Evolutionary conservation across 2,888 invertebrate species (phyloP), one percentile per base, ranked within the genome.

Genomic region (Artemia sp.): DNA sequence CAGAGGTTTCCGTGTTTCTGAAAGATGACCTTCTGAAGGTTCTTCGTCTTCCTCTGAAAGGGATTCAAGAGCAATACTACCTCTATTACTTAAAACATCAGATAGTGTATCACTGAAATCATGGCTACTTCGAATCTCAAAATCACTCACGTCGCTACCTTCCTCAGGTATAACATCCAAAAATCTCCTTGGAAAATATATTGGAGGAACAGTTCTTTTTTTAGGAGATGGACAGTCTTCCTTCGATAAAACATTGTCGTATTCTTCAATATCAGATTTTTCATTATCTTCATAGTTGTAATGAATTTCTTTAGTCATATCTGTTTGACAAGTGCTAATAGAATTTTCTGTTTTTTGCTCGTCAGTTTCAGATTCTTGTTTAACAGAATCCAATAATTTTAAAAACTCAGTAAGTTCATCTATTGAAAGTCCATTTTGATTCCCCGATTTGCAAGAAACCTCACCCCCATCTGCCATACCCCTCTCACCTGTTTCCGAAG

Each of bases 101-200:
- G 64, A 58, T 58, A 58, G 10, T n/a, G 64, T 58, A 10, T 58
- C 64, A 24, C 64, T 58, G 11, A 58, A 58, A 24, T 58, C 64
- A 58, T 12, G 64, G 10, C 64, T 58, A 24, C 64, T 58, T n/a
- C 64, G 64, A 10, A 58, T 24, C 64, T 58, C 64, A 11, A 58
- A 58, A 10, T 58, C 64, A 58, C 64, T 58, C 14, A 58, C 24
- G 24, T 67, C 67, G 19, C 70, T 68, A 38, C 70, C 70, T 53
- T 71, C 71, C 24, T 71, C 71, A 14, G 71, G 71, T 67, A 71
- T 71, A 52, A 71, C 67, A 51, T 71, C 69, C 58, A 71, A 51
- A 52, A 67, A 71, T 12, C 71, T 68, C 11, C 67, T 51, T 8
- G 67, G 67, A 24, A 71, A 71, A 58, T 58, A 58, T 24, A 58